Base-by-base conservation (phyloP, 1,140 invertebrate genomes). In the Drosophila persimilis region DNA sequence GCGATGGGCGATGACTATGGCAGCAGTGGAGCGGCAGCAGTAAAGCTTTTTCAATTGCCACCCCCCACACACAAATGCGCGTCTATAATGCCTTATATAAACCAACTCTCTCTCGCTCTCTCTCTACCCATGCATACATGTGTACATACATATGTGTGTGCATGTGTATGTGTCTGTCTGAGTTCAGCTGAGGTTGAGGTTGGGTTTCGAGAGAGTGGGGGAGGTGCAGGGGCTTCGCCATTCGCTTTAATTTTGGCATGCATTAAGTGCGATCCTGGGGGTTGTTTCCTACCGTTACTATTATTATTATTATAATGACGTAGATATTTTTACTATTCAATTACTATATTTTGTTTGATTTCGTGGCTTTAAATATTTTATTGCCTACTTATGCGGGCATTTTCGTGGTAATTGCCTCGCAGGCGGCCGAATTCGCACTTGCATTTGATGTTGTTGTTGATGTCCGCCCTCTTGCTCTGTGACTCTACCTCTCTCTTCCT, bases 21-120 rank as follows among this genome's bases (percentile, higher is more conserved):
- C 62, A 39, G 11, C 35, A 39, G 35, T 45, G 43, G 48, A 67
- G 79, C 61, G 72, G 83, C 65, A 69, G 24, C 65, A 72, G 83
- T 88, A 88, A 88, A 88, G 83, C 83, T 88, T 88, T 39, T 88
- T 88, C 83, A 88, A 88, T 88, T 88, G 83, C 83, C 83, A 88
- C 78, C 83, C 83, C 71, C 71, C 63, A 44, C 67, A 79, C 72
- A 79, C 72, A 84, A 85, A 80, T 77, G 77, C 81, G 81, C 81
- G 81, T 85, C 77, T 66, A 85, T 85, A 85, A 85, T 86, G 81
- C 81, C 81, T 80, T 85, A 86, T 86, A 86, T 85, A 84, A 84
- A 85, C 71, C 52, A 73, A 48, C 60, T 53, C 54, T 58, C 61
- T 51, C 39, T 29, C 46, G 22, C 13, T 20, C 55, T 46, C 22